A percentile compares a stretch with the other conserved stretches of the same genome.
phyloP scores from a whole-genome alignment of 2,888 invertebrate species.

The Drosophila diplacantha region DNA sequence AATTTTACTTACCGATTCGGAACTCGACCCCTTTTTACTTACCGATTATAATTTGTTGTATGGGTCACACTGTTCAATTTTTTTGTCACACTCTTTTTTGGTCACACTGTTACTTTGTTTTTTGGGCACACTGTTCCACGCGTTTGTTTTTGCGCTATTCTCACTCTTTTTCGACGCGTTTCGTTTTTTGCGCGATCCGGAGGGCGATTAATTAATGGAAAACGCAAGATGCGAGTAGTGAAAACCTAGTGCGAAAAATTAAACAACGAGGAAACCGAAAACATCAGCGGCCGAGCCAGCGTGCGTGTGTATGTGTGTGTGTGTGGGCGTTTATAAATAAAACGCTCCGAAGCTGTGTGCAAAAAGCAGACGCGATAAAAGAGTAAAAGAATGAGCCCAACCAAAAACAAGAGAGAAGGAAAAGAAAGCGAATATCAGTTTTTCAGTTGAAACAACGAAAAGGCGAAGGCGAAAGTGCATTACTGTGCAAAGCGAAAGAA shows the following conservation, averaged over 20 bases:
- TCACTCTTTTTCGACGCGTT: constrained; percentile 47
- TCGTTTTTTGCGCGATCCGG: constrained; percentile 34
- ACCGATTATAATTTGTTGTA: no score
- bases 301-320: constrained; percentile 29
- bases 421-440: constrained; percentile 58
- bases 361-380: constrained; percentile 54
- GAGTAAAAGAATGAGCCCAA: constrained; percentile 58
- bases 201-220: constrained; percentile 23
- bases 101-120: no score
- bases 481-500: constrained; percentile 33
- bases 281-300: constrained; percentile 15
- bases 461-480: constrained; percentile 64
- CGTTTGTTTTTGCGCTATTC: constrained; percentile 41
- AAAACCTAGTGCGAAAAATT: constrained; percentile 23
- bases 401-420: constrained; percentile 45
- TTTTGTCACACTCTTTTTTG: neutral
- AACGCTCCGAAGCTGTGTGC: constrained; percentile 66
- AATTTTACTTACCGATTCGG: no score
- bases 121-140: constrained; percentile 20
- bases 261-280: constrained; percentile 23
- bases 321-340: constrained; percentile 63
- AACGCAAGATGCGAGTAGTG: constrained; percentile 22
- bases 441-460: constrained; percentile 44
- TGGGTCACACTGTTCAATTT: no score
- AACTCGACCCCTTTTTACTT: no score